Base-by-base conservation (phyloP, 1,140 invertebrate species). In the Caenorhabditis inopinata region DNA sequence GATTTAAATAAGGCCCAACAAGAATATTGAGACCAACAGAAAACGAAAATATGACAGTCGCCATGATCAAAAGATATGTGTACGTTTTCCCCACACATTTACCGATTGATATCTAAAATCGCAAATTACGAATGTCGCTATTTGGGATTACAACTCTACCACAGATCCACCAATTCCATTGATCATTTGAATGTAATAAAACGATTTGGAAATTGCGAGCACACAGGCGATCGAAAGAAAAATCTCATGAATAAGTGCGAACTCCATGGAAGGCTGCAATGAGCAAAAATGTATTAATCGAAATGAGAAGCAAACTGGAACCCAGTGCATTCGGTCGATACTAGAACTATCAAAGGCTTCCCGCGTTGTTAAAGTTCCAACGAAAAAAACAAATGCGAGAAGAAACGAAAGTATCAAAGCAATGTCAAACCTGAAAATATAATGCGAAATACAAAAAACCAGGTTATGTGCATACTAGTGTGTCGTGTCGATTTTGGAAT, bases 71-170 rank as follows among this genome's bases (percentile, higher is more conserved):
- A 45, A 85, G 75, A 38, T 85, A 85, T 16, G 84, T 62, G 62
- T 78, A 78, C 18, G 85, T 75, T n/a, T 79, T 48, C 3, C 74
- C 38, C 14, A 85, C 79, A 48, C 85, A 85, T 12, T 80, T 79
- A 11, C 85, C 85, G 21, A 84, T 83, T 16, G 85, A 85, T n/a
- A 85, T 85, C 85, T 85, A 48, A 29, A 84, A 76, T 16, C 12
- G n/a, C n/a, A n/a, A n/a, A 51, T 18, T n/a, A 23, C 27, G 21
- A 21, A 11, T 48, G 5, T 25, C 14, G 23, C 0, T 25, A 11
- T 32, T 47, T 75, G 18, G n/a, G 14, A 29, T n/a, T n/a, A 53
- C 49, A 27, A 53, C 18, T 53, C 18, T 68, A 85, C 85, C 21
- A 85, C 75, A 49, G 82, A 86, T 21, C 77, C 85, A 9, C 84